These are phyloP conservation scores for Orthosia incerta DNA, from an alignment of 2,888 invertebrate species.

Conservation along the genomic window DNA sequence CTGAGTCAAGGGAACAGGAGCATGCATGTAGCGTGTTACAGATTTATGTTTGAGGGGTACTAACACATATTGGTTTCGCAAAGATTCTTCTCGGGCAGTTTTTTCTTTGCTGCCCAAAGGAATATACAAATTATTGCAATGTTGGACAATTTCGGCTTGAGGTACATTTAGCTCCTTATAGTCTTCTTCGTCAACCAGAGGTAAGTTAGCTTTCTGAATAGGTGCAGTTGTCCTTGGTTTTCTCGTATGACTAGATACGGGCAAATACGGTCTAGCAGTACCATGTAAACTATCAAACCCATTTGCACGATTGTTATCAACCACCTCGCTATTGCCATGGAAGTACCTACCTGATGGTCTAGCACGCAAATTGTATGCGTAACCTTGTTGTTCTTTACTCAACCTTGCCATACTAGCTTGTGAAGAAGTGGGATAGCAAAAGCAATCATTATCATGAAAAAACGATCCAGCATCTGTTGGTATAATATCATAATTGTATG, in stretches of 20 bases:
- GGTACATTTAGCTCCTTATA: slow-evolving; percentile 1
- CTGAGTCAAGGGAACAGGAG: neutral
- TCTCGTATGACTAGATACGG: slow-evolving; percentile 2
- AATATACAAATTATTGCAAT: slow-evolving; percentile 8
- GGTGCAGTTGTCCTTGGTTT: slow-evolving; percentile 11
- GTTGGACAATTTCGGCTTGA: neutral
- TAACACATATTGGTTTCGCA: slow-evolving; percentile 14
- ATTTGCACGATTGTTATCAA: slow-evolving; percentile 55
- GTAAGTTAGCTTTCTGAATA: slow-evolving; percentile 28
- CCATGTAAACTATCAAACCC: slow-evolving; percentile 20
- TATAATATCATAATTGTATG: slow-evolving; percentile 22
- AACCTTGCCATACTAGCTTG: slow-evolving; percentile 71
- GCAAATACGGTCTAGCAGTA: slow-evolving; percentile 13
- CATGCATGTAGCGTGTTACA: slow-evolving; percentile 5
- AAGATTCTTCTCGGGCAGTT: slow-evolving; percentile 8
- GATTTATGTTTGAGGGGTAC: slow-evolving; percentile 10
- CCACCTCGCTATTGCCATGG: slow-evolving; percentile 55
- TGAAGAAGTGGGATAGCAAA: slow-evolving; percentile 76
- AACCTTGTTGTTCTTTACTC: slow-evolving; percentile 64
- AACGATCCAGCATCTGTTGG: slow-evolving; percentile 10
- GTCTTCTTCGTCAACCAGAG: slow-evolving; percentile 47
- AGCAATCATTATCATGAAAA: slow-evolving; percentile 60
- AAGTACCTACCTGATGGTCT: slow-evolving; percentile 43
- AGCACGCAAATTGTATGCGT: slow-evolving; percentile 33
- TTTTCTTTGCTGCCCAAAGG: slow-evolving; percentile 15